Evolutionary conservation across 1,140 invertebrate species (phyloP).

Genomic region (Daktulosphaira vitifoliae): DNA sequence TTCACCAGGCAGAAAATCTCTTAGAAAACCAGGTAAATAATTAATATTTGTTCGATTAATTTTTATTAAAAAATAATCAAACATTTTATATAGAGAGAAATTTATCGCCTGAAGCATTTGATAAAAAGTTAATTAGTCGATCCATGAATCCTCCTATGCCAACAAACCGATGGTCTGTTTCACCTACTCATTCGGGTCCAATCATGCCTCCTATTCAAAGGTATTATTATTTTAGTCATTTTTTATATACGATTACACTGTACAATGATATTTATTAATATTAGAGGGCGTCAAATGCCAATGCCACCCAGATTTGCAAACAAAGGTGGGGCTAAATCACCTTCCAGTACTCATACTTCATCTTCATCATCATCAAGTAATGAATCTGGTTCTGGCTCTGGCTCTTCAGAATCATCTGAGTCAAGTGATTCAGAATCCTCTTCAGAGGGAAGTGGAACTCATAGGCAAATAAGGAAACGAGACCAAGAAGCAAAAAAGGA

Average conservation of each 20-base stretch:
- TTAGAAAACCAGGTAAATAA: constrained; percentile 6
- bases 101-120: constrained; percentile 20
- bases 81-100: constrained; percentile 30
- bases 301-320: constrained; percentile 24
- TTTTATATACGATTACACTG: not conserved
- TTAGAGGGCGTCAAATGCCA: constrained; percentile 28
- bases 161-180: constrained; percentile 29
- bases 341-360: constrained; percentile 6
- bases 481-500: too few species aligned
- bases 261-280: not conserved
- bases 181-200: not conserved
- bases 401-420: constrained; percentile 29
- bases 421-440: constrained; percentile 34
- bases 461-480: constrained; percentile 7
- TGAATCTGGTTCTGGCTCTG: constrained; percentile 9
- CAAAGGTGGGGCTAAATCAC: constrained; percentile 12
- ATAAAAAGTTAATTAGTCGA: constrained; percentile 18
- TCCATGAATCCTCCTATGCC: constrained; percentile 22
- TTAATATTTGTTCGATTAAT: too few species aligned
- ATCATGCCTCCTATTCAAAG: constrained; percentile 11
- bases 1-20: constrained; percentile 11
- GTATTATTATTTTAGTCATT: not conserved
- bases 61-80: too few species aligned
- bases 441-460: constrained; percentile 29
- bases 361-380: constrained; percentile 20